Evolutionary conservation across 2,888 invertebrate species (phyloP).

Genomic region (Parnassius glacialis): DNA sequence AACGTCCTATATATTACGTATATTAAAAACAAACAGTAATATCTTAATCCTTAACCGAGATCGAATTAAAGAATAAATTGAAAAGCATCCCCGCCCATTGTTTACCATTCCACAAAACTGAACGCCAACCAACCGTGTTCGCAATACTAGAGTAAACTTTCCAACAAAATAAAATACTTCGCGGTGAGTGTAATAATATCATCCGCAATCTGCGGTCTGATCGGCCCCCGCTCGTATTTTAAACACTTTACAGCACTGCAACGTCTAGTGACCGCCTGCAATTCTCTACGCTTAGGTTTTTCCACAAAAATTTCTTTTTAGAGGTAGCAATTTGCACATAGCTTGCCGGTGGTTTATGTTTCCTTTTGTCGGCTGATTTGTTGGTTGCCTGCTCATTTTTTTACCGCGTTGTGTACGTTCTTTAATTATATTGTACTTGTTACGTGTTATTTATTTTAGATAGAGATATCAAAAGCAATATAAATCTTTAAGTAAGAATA

Average conservation of each 20-base stretch:
- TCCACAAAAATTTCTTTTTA: constrained; percentile 49
- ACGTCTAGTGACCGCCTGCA: constrained; percentile 41
- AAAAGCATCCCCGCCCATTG: constrained; percentile 18
- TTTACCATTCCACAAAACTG: constrained; percentile 18
- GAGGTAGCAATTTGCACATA: constrained; percentile 60
- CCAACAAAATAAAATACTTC: constrained; percentile 21
- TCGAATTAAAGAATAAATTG: constrained; percentile 26
- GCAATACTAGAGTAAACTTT: constrained; percentile 17
- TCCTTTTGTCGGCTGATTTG: constrained; percentile 69
- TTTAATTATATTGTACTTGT: constrained; percentile 29
- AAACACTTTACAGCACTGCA: constrained; percentile 70
- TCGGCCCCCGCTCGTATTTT: constrained; percentile 60
- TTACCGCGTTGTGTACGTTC: constrained; percentile 26
- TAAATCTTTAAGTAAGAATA: no score
- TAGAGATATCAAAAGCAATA: no score
- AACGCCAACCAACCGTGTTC: constrained; percentile 10
- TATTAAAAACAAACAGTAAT: not conserved
- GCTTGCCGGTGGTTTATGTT: constrained; percentile 62
- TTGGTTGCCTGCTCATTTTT: constrained; percentile 52
- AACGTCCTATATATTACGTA: no score
- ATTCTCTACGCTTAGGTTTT: constrained; percentile 41
- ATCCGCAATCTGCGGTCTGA: constrained; percentile 58
- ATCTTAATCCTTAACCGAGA: constrained; percentile 2
- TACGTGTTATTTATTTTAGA: constrained; percentile 27
- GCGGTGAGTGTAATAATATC: constrained; percentile 42